These are phyloP conservation scores for Thelaira solivaga DNA, from an alignment of 2,888 invertebrate genomes.

Conservation along the genomic window DNA sequence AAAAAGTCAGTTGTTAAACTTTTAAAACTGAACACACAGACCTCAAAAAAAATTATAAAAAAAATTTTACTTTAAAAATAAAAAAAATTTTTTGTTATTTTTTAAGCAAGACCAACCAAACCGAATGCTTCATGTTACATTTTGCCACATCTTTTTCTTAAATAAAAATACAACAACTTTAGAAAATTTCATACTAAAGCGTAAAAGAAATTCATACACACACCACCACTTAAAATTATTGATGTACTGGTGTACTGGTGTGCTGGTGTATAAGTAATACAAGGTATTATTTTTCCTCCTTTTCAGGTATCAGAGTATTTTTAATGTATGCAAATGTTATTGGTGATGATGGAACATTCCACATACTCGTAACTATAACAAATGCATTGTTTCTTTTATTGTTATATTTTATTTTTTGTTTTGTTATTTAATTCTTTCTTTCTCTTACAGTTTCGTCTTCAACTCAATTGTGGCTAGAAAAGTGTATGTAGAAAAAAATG, in stretches of 20 bases:
- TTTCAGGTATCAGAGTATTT: constrained; percentile 37
- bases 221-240: background rate
- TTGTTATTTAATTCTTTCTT: constrained; percentile 18
- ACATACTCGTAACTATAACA: no score
- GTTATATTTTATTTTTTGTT: no score
- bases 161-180: background rate
- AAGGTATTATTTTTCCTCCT: constrained; percentile 10
- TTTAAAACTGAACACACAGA: no score
- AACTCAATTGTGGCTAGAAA: constrained; percentile 13
- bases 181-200: background rate
- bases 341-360: constrained; percentile 50
- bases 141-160: background rate
- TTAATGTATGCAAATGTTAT: constrained; percentile 59
- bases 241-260: background rate
- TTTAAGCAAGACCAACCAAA: background rate
- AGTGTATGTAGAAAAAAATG: background rate
- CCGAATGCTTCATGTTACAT: no score
- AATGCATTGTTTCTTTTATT: constrained; percentile 41
- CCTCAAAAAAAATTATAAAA: no score
- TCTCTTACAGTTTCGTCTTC: background rate
- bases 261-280: background rate
- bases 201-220: constrained; percentile 3
- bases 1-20: no score
- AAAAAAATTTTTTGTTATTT: no score
- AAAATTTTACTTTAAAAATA: no score